phyloP scores from a whole-genome alignment of 2,113 vertebrate genomes.

The Plecotus auritus region DNA sequence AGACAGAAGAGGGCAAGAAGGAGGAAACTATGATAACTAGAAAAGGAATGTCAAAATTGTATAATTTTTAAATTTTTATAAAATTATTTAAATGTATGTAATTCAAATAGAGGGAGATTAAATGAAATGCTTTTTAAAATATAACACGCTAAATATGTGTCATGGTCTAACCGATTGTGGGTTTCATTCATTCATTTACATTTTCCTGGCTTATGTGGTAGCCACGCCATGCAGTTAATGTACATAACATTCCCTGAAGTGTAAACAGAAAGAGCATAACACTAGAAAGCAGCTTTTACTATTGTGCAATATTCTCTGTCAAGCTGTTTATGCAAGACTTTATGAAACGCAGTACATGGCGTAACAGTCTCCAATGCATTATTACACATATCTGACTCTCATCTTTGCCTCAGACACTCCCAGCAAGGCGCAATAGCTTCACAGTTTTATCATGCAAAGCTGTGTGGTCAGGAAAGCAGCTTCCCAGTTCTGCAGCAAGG shows the following conservation, averaged over 20 bases:
- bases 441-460: neutral
- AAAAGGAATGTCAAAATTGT: neutral
- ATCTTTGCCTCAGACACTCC: neutral
- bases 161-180: neutral
- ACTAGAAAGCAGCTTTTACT: slow-evolving; percentile 6
- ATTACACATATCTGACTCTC: neutral
- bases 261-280: neutral
- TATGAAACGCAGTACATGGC: neutral
- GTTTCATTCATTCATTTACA: slow-evolving; percentile 26
- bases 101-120: neutral
- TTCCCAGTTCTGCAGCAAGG: neutral
- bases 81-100: neutral
- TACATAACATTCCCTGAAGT: neutral
- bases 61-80: neutral
- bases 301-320: neutral
- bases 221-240: neutral
- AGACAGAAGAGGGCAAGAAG: neutral
- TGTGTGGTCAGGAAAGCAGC: slow-evolving; percentile 26
- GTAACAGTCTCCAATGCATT: neutral
- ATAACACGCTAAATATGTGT: neutral
- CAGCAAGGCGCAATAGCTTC: neutral
- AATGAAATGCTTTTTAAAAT: neutral
- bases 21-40: neutral
- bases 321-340: slow-evolving; percentile 14
- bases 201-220: neutral